Conservation (phyloP, 1,140 invertebrate species). For the Mizuhopecten yessoensis region DNA sequence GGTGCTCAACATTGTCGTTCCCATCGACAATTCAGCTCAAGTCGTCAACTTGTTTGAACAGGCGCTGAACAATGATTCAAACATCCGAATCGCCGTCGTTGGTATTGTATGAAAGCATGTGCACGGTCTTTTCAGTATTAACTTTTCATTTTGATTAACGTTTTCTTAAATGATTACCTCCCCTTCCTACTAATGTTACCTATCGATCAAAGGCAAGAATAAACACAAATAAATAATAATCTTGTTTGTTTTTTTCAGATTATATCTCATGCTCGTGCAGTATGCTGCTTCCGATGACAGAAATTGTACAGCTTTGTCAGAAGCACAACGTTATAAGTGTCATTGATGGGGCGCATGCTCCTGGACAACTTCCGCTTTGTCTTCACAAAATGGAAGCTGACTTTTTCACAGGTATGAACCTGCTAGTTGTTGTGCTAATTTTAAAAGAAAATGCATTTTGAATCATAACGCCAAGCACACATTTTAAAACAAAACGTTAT, state of each 20-base stretch:
- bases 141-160: too few relatives aligned
- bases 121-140: too few relatives aligned
- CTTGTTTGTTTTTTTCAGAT: conserved; percentile 64
- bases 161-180: too few relatives aligned
- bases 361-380: conserved; percentile 73
- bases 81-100: conserved; percentile 67
- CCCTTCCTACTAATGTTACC: too few relatives aligned
- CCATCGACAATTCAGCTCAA: conserved; percentile 58
- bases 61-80: conserved; percentile 55
- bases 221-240: too few relatives aligned
- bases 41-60: conserved; percentile 66
- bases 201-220: too few relatives aligned
- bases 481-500: too few relatives aligned
- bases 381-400: conserved; percentile 73
- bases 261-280: conserved; percentile 69
- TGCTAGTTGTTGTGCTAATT: too few relatives aligned
- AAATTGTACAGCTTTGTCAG: conserved; percentile 69
- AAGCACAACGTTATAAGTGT: conserved; percentile 66
- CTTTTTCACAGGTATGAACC: conserved; percentile 70
- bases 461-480: too few relatives aligned
- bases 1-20: conserved; percentile 64
- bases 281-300: conserved; percentile 71
- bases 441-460: too few relatives aligned
- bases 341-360: conserved; percentile 75
- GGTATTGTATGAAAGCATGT: too few relatives aligned